Percentiles rank a stretch among this genome's conserved stretches.
These are phyloP conservation scores for Philopedon plagiatum DNA, from an alignment of 2,888 invertebrate species.

Conservation along the genomic window DNA sequence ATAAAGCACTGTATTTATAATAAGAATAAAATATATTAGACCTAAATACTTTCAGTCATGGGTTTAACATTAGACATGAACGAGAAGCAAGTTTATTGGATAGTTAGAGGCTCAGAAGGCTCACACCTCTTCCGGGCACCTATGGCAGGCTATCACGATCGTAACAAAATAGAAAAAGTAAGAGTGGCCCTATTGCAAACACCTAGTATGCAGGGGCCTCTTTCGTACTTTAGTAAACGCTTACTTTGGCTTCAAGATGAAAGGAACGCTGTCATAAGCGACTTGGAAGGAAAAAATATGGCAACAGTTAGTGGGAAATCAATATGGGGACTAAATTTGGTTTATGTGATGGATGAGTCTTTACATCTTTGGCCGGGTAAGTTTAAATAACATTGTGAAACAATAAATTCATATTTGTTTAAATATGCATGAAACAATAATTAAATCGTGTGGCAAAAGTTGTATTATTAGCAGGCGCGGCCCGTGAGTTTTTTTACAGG, in stretches of 20 bases:
- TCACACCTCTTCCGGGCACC: slow-evolving; percentile 81
- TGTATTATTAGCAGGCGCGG: too few relatives aligned
- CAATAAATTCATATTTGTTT: too few relatives aligned
- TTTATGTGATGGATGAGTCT: slow-evolving; percentile 81
- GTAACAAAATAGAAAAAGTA: slow-evolving; percentile 24
- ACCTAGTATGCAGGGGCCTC: slow-evolving; percentile 77
- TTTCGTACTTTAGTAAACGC: slow-evolving; percentile 86
- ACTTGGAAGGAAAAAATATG: slow-evolving; percentile 81
- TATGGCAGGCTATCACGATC: slow-evolving; percentile 70
- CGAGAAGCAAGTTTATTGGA: slow-evolving; percentile 86
- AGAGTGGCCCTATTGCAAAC: slow-evolving; percentile 69
- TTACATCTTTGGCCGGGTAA: slow-evolving; percentile 63
- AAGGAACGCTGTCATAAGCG: slow-evolving; percentile 82
- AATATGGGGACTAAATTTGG: slow-evolving; percentile 77
- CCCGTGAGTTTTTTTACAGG: too few relatives aligned
- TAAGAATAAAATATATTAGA: too few relatives aligned
- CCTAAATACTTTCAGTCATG: slow-evolving; percentile 80
- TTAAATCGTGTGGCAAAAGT: too few relatives aligned
- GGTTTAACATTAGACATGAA: slow-evolving; percentile 87
- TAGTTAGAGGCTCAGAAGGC: slow-evolving; percentile 84
- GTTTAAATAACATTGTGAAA: too few relatives aligned
- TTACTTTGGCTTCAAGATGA: slow-evolving; percentile 88
- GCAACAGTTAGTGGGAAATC: slow-evolving; percentile 77
- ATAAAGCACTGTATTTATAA: too few relatives aligned
- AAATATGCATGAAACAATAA: too few relatives aligned